phyloP scores from a whole-genome alignment of 2,113 vertebrate genomes.

The Corvus cornix region DNA sequence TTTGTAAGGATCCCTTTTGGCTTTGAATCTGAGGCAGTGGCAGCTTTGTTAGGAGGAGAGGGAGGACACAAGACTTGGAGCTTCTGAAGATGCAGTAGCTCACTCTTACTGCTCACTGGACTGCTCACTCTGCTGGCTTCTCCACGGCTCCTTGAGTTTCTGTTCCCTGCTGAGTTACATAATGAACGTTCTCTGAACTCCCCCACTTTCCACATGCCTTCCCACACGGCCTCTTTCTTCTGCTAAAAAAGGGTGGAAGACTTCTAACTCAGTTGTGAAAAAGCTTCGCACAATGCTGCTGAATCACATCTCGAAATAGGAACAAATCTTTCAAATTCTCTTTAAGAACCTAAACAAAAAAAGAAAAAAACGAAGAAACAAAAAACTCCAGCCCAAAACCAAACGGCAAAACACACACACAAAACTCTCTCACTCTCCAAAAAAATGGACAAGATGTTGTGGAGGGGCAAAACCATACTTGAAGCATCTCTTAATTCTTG shows the following conservation, averaged over 20 bases:
- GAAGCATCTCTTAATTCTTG: neutral
- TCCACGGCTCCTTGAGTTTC: neutral
- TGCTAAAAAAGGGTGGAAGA: conserved; percentile 18
- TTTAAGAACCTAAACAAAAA: neutral
- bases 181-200: conserved; percentile 42
- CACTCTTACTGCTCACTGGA: neutral
- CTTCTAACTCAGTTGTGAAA: neutral
- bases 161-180: conserved; percentile 26
- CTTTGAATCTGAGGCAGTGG: neutral
- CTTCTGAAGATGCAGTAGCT: neutral
- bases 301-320: neutral
- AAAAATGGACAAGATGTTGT: neutral
- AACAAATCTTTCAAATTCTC: neutral
- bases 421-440: fast-evolving
- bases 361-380: neutral
- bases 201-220: conserved; percentile 30
- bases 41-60: neutral
- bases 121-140: conserved; percentile 28
- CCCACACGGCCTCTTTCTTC: conserved; percentile 33
- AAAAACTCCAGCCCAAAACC: neutral
- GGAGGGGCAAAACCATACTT: neutral
- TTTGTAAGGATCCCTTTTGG: neutral
- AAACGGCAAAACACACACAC: neutral
- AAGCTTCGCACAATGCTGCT: neutral
- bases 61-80: neutral